phyloP scores from a whole-genome alignment of 1,140 invertebrate species.

The Tetragnatha versicolor region DNA sequence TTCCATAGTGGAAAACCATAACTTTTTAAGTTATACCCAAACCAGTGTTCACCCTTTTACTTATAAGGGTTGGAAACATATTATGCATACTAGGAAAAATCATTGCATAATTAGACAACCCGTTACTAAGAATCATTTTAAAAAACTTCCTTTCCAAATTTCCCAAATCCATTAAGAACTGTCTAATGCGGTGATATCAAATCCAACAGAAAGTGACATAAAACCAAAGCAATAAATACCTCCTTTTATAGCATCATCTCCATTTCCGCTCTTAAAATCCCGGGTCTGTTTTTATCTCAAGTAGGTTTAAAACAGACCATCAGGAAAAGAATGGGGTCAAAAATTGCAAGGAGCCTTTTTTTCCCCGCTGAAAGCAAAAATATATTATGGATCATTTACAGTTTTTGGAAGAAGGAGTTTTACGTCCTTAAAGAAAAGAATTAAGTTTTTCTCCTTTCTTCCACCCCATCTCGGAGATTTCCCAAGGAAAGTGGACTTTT shows the following conservation, averaged over 20 bases:
- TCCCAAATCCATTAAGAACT: too few relatives aligned
- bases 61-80: too few relatives aligned
- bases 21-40: too few relatives aligned
- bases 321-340: neutral
- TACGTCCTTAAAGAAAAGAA: constrained; percentile 18
- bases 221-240: neutral
- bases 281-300: neutral
- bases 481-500: constrained; percentile 31
- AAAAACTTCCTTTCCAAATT: too few relatives aligned
- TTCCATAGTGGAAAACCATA: too few relatives aligned
- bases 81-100: neutral
- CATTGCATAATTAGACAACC: too few relatives aligned
- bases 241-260: neutral
- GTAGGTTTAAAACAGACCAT: neutral
- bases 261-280: neutral
- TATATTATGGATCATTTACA: constrained; percentile 47
- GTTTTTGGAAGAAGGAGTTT: constrained; percentile 35
- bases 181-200: neutral
- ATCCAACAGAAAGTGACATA: neutral
- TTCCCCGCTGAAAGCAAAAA: constrained; percentile 8
- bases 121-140: too few relatives aligned
- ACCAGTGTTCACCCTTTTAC: too few relatives aligned
- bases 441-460: constrained; percentile 9
- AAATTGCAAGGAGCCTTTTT: neutral
- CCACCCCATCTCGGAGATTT: neutral